Percentiles rank a stretch among this genome's conserved stretches.
phyloP scores from a whole-genome alignment of 2,888 invertebrate species.

The Cylloceria caligata region DNA sequence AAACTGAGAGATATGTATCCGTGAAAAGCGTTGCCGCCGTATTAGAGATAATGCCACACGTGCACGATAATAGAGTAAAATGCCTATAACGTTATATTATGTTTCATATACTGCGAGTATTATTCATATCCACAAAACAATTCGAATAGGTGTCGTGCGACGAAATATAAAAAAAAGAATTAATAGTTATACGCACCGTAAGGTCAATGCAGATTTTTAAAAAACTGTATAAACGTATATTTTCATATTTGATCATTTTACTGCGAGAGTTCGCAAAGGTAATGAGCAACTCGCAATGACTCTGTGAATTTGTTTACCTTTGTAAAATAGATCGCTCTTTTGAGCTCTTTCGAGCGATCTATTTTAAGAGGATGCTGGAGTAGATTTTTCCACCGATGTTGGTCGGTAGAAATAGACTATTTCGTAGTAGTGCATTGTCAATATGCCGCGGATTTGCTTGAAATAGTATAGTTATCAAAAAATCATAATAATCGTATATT shows the following conservation, averaged over 20 bases:
- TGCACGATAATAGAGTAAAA: conserved; percentile 50
- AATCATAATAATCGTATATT: too few relatives aligned
- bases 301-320: background rate
- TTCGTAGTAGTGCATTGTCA: too few relatives aligned
- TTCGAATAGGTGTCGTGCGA: background rate
- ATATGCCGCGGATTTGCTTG: too few relatives aligned
- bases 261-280: too few relatives aligned
- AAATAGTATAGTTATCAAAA: too few relatives aligned
- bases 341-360: background rate
- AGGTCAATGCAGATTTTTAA: background rate
- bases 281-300: background rate
- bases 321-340: too few relatives aligned
- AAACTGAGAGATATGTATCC: conserved; percentile 25
- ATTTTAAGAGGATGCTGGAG: background rate
- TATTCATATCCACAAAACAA: background rate
- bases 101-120: conserved; percentile 14
- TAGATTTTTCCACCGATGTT: too few relatives aligned
- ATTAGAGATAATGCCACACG: conserved; percentile 29
- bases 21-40: conserved; percentile 4
- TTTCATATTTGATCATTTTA: too few relatives aligned
- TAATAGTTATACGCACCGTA: background rate
- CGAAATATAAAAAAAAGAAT: background rate
- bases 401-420: too few relatives aligned
- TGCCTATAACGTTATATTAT: conserved; percentile 44
- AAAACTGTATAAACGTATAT: too few relatives aligned